Base-by-base conservation (phyloP, 2,113 vertebrate species). In the Nesogale talazaci region DNA sequence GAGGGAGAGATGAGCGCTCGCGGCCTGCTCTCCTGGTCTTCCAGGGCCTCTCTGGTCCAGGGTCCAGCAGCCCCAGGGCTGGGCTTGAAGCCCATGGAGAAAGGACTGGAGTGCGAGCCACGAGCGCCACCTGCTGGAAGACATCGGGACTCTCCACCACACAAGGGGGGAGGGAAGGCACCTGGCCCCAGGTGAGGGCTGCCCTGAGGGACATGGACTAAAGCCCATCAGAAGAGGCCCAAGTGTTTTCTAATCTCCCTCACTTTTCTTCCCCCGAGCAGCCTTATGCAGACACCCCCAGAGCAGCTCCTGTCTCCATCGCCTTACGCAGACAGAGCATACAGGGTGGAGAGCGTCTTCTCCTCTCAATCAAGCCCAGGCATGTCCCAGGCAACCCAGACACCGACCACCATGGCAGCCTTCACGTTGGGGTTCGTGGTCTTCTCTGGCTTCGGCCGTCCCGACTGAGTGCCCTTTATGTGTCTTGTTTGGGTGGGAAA, bases 101-200 rank as follows among this genome's bases (percentile, higher is more conserved):
- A n/a, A 70, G 25, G 31, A 19, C 67, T 16, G 17, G 31, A 31
- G 31, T 1, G 1, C 63, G 38, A 6, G 0, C 6, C 36, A 6
- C 6, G 74, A 5, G 69, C 42, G 88, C 80, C 90, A 36, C 67
- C 91, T 88, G 40, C 80, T 77, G 93, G 88, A n/a, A 20, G 14
- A 14, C 11, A 15, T 2, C 0, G 2, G 61, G 42, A 67, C 15
- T 0, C 2, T 1, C 46, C 77, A 3, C 19, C 70, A 0, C 34
- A 6, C 20, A n/a, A 25, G 38, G 4, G 4, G 23, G 72, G 19
- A 38, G 17, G 6, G n/a, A n/a, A 72, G 69, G 16, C 69, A 14
- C 65, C 27, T 12, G 72, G 72, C 23, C 36, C 10, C 3, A 9
- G 22, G 22, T 23, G 72, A 25, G 20, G 23, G 36, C 65, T 14